phyloP scores from a whole-genome alignment of 2,888 invertebrate species.

The Alitta virens region DNA sequence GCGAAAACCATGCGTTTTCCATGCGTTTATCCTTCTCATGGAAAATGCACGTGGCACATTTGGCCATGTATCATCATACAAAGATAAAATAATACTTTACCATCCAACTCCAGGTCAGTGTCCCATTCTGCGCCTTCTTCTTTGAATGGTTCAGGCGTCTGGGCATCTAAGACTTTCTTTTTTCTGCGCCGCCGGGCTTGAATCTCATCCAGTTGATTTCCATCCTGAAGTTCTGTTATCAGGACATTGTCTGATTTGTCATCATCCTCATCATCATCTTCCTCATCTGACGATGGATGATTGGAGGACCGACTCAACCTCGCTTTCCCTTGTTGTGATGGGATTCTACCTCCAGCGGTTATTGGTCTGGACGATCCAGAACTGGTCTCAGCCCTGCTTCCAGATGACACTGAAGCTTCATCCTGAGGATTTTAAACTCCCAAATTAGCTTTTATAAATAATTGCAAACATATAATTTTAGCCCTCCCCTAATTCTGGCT shows the following conservation, averaged over 20 bases:
- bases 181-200: neutral
- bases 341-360: neutral
- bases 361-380: neutral
- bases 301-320: neutral
- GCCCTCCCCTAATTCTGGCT: too few relatives aligned
- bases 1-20: too few relatives aligned
- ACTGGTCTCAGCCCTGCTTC: too few relatives aligned
- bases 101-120: constrained; percentile 1
- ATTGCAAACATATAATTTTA: too few relatives aligned
- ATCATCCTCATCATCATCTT: neutral
- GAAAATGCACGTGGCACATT: too few relatives aligned
- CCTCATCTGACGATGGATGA: neutral
- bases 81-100: too few relatives aligned
- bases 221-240: neutral
- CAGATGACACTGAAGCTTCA: too few relatives aligned
- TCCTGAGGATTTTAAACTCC: too few relatives aligned
- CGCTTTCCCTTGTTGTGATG: neutral
- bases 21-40: too few relatives aligned
- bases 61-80: too few relatives aligned
- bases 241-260: neutral
- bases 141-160: neutral
- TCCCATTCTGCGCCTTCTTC: neutral
- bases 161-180: neutral
- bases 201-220: neutral
- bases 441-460: too few relatives aligned